Percentiles rank a stretch among this genome's conserved stretches.
Evolutionary conservation across 2,113 vertebrate genomes (phyloP).

Genomic region (Heterotis niloticus): DNA sequence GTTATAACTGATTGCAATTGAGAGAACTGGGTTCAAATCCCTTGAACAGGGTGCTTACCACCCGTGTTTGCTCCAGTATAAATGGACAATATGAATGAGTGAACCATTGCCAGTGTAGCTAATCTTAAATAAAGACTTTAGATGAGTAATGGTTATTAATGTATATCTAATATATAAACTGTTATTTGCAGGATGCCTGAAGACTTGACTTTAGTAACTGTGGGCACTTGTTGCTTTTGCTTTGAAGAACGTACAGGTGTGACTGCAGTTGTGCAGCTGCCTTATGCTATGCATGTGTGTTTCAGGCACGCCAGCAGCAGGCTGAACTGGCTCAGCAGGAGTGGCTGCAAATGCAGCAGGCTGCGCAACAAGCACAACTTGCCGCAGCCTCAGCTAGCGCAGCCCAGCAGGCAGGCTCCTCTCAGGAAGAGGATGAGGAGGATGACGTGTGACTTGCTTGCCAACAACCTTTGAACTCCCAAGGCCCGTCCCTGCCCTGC

Average conservation of each 20-base stretch:
- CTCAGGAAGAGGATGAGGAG: slow-evolving; percentile 97
- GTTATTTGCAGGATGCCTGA: background rate
- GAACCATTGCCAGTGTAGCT: no score
- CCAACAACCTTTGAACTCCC: slow-evolving; percentile 44
- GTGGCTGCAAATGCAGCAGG: slow-evolving; percentile 98
- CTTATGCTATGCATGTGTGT: slow-evolving; percentile 7
- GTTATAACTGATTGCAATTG: no score
- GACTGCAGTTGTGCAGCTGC: background rate
- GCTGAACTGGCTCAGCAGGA: slow-evolving; percentile 96
- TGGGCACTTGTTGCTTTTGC: background rate
- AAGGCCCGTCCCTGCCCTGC: slow-evolving; percentile 40
- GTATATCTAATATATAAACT: no score
- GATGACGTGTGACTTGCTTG: slow-evolving; percentile 87
- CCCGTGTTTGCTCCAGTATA: no score
- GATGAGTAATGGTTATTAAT: no score
- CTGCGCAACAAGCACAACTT: slow-evolving; percentile 93
- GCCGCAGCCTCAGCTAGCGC: slow-evolving; percentile 88
- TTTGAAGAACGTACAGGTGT: background rate
- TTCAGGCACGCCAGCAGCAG: slow-evolving; percentile 94
- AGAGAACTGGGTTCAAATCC: no score
- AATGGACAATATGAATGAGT: no score
- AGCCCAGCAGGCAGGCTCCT: slow-evolving; percentile 87
- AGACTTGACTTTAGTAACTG: background rate
- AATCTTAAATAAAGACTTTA: no score
- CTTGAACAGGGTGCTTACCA: no score